Conservation (phyloP, 2,888 invertebrate species). For the Drosophila ezoana region DNA sequence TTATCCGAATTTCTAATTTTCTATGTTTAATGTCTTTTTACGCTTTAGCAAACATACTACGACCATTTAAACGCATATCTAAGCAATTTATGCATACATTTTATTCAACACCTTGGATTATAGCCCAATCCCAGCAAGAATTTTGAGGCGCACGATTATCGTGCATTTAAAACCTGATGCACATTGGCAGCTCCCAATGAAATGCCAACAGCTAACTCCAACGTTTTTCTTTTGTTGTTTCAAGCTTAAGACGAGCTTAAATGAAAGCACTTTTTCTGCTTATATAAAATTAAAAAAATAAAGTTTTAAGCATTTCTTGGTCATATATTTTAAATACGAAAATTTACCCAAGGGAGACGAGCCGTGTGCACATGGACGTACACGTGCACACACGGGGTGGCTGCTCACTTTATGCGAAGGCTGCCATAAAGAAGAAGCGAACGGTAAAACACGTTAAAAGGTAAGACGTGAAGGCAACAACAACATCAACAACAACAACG, state of each 20-base stretch:
- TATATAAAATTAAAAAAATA: conserved; percentile 71
- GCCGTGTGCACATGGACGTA: conserved; percentile 36
- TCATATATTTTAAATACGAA: conserved; percentile 76
- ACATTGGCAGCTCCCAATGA: conserved; percentile 1
- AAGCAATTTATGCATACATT: too few relatives aligned
- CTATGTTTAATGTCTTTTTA: not conserved
- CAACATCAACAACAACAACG: conserved; percentile 29
- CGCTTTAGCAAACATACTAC: not conserved
- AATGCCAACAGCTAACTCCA: not conserved
- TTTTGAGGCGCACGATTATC: conserved; percentile 6
- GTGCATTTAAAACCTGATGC: conserved; percentile 6
- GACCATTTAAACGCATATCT: too few relatives aligned
- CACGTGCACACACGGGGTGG: conserved; percentile 21
- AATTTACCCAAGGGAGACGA: conserved; percentile 72
- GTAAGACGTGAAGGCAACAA: conserved; percentile 61
- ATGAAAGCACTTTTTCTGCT: conserved; percentile 35
- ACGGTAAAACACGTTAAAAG: conserved; percentile 79
- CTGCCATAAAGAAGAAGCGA: conserved; percentile 67
- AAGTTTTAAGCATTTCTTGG: conserved; percentile 72
- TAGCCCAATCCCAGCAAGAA: not conserved
- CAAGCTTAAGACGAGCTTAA: not conserved
- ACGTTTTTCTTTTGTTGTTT: not conserved
- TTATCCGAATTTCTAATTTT: not conserved
- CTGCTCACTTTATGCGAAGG: conserved; percentile 73
- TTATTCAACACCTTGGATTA: too few relatives aligned